A percentile compares a stretch with the other conserved stretches of the same genome.
Conservation (phyloP, 2,888 invertebrate species). For the Eretmocerus hayati region DNA sequence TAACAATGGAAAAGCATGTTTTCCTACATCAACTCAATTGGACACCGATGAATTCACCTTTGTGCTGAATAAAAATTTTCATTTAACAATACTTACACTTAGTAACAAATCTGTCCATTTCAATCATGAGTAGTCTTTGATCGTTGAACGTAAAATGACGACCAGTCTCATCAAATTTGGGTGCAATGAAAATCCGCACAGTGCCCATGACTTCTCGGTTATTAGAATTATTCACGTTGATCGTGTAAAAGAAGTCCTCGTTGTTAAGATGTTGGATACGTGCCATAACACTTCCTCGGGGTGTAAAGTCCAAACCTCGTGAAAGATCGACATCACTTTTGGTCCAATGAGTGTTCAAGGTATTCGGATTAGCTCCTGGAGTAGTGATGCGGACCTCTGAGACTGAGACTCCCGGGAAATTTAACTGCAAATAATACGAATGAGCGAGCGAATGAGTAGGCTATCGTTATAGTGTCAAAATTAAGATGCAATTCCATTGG, state of each 20-base stretch:
- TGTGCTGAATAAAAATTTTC: too few relatives aligned
- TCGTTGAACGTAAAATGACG: conserved; percentile 57
- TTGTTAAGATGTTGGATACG: conserved; percentile 75
- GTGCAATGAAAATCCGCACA: conserved; percentile 64
- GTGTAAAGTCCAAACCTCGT: conserved; percentile 75
- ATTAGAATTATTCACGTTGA: conserved; percentile 55
- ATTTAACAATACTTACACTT: conserved; percentile 55
- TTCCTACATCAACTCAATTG: background rate
- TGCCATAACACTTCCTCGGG: conserved; percentile 66
- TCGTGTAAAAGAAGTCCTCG: conserved; percentile 60
- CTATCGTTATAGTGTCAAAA: too few relatives aligned
- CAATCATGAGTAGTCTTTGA: conserved; percentile 61
- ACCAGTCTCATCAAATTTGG: conserved; percentile 60
- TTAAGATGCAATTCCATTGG: too few relatives aligned
- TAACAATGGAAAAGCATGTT: background rate
- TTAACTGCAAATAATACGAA: conserved; percentile 51
- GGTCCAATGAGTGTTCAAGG: conserved; percentile 69
- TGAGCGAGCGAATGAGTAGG: too few relatives aligned
- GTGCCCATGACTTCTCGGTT: conserved; percentile 53
- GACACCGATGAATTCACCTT: too few relatives aligned
- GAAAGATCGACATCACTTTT: conserved; percentile 70
- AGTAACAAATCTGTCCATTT: conserved; percentile 65
- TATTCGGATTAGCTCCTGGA: conserved; percentile 20
- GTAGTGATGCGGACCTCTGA: conserved; percentile 43
- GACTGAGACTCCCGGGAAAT: conserved; percentile 59